These are phyloP conservation scores for Drosophila acutilabella DNA, from an alignment of 2,888 invertebrate species.

Conservation along the genomic window DNA sequence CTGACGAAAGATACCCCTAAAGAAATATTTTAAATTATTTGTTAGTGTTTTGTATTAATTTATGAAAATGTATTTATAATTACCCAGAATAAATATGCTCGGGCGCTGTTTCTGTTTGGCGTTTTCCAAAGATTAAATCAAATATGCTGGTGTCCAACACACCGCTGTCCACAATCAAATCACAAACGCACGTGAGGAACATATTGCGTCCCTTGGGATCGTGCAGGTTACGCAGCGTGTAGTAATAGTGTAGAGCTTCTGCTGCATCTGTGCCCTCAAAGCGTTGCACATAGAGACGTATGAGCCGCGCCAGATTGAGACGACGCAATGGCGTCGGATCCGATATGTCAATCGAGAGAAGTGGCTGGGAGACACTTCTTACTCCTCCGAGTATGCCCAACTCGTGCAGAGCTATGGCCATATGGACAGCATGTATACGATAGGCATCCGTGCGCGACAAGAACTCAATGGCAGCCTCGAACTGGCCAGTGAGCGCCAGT, in stretches of 20 bases:
- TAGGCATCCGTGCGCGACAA: conserved; percentile 90
- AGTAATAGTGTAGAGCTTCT: conserved; percentile 96
- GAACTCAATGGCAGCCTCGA: conserved; percentile 98
- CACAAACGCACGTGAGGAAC: conserved; percentile 94
- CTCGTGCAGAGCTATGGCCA: conserved; percentile 96
- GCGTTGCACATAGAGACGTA: conserved; percentile 94
- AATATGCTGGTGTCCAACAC: conserved; percentile 87
- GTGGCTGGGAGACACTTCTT: conserved; percentile 90
- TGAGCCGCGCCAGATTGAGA: conserved; percentile 94
- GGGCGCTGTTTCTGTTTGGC: conserved; percentile 87
- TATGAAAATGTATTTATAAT: background rate
- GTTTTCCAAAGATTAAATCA: conserved; percentile 91
- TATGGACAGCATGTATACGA: conserved; percentile 95
- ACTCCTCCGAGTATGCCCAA: conserved; percentile 92
- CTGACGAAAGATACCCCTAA: conserved; percentile 91
- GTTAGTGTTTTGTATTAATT: background rate
- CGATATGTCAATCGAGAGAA: conserved; percentile 91
- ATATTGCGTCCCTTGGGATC: conserved; percentile 93
- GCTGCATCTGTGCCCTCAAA: conserved; percentile 96
- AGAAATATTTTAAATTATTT: background rate
- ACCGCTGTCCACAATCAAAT: conserved; percentile 92
- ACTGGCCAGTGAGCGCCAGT: conserved; percentile 95
- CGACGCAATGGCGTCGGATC: conserved; percentile 93
- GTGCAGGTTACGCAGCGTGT: conserved; percentile 89
- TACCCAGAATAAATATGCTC: conserved; percentile 35